phyloP scores from a whole-genome alignment of 2,797 vertebrate species.

The Anniella stebbinsi region DNA sequence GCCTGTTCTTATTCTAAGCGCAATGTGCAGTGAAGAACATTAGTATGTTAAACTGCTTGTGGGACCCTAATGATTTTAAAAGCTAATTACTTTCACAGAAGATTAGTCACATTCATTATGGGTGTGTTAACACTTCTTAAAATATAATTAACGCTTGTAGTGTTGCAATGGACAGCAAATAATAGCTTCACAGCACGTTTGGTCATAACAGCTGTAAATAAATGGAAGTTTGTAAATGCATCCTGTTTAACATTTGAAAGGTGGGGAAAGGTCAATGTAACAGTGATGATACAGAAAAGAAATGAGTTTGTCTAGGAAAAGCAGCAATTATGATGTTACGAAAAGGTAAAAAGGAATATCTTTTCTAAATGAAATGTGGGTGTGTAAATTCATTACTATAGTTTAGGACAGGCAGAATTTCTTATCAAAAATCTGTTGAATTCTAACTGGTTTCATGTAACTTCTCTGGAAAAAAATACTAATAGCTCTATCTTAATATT shows the following conservation, averaged over 20 bases:
- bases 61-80: background rate
- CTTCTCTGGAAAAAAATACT: background rate
- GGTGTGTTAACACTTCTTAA: background rate
- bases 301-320: background rate
- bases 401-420: background rate
- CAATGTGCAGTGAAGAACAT: background rate
- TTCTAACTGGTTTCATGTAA: background rate
- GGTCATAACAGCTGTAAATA: background rate
- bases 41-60: background rate
- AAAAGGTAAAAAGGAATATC: background rate
- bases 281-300: background rate
- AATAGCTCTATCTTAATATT: background rate
- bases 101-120: background rate
- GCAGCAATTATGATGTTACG: background rate
- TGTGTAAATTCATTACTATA: background rate
- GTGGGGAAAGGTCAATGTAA: background rate
- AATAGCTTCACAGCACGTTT: background rate
- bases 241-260: background rate
- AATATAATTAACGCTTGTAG: background rate
- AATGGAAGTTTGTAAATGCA: too few species aligned
- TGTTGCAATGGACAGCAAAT: background rate
- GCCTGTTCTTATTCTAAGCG: background rate
- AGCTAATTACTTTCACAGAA: background rate
- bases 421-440: background rate
- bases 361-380: background rate